phyloP scores from a whole-genome alignment of 2,888 invertebrate genomes.

The Craniophora ligustri region DNA sequence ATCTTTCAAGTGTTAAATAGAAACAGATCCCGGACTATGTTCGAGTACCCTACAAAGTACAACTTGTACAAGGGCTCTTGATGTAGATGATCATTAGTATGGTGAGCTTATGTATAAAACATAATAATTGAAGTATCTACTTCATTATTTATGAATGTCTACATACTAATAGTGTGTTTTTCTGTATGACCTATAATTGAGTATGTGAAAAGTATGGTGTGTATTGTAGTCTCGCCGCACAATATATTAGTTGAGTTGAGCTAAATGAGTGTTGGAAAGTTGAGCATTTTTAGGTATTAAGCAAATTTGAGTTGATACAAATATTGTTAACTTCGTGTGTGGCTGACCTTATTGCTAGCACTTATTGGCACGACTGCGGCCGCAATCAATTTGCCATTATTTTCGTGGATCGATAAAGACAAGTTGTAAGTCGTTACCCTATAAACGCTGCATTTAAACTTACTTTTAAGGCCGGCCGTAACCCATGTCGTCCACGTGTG shows the following conservation, averaged over 20 bases:
- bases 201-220: too few species aligned
- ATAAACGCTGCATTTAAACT: constrained; percentile 73
- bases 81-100: constrained; percentile 41
- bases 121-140: not conserved
- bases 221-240: too few species aligned
- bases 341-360: constrained; percentile 30
- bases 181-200: too few species aligned
- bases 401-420: constrained; percentile 76
- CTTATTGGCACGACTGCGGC: constrained; percentile 42
- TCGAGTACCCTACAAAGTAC: constrained; percentile 26
- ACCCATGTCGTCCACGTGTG: constrained; percentile 84
- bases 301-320: too few species aligned
- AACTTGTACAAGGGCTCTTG: constrained; percentile 30
- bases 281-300: too few species aligned
- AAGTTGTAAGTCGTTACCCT: constrained; percentile 79
- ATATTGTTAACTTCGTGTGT: constrained; percentile 32
- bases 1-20: constrained; percentile 34
- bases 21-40: constrained; percentile 30
- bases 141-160: too few species aligned
- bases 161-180: too few species aligned
- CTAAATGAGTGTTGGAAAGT: too few species aligned
- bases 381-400: constrained; percentile 58
- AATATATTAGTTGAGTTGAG: too few species aligned
- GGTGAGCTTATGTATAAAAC: constrained; percentile 19
- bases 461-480: constrained; percentile 77